Evolutionary conservation across 92 coral and sea anemone genomes (phyloP), one percentile per base, ranked within the genome.

Genomic region (Meandrina meandrites): DNA sequence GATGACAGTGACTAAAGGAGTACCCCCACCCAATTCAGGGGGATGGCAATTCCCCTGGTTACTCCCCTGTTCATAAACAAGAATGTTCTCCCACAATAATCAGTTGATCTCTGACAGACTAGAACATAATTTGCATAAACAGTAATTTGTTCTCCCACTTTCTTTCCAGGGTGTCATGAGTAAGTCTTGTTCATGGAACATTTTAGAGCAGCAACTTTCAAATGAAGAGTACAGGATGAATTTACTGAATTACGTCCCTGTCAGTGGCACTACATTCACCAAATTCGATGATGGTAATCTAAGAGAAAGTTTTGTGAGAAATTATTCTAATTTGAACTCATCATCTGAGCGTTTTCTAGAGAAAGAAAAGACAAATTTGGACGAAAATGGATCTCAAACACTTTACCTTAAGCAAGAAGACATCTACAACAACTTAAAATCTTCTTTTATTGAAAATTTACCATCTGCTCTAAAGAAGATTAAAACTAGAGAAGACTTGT

Each of bases 151-250:
- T 40, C 17, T 35, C 11, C 9, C 19, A 0, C 27, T 40, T 34
- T 36, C 12, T 73, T 73, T 32, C 14, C 80, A 97, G 99, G 99
- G 99, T 36, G 99, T 97, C 4, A 87, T 97, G 96, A 97, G 93
- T 64, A 88, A 89, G 60, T 94, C 98, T 71, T 91, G 95, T 77
- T 92, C 98, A 27, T 97, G 99, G 99, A 75, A 84, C 57, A 87
- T 90, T 34, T 86, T 97, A 73, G 95, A 95, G 70, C 64, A 93
- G 15, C 97, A 97, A 81, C 96, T 97, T 18, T 81, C 85, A 66
- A 85, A 90, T 81, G 89, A 85, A 54, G 84, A 64, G 27, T 97
- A 95, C 87, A 83, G 93, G 74, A 96, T 94, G 48, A 75, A 89
- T 47, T 88, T 97, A 7, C 78, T 88, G 67, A 80, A 93, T 80